Conservation (phyloP, 2,113 vertebrate species). For the Cricetomys ansorgei region DNA sequence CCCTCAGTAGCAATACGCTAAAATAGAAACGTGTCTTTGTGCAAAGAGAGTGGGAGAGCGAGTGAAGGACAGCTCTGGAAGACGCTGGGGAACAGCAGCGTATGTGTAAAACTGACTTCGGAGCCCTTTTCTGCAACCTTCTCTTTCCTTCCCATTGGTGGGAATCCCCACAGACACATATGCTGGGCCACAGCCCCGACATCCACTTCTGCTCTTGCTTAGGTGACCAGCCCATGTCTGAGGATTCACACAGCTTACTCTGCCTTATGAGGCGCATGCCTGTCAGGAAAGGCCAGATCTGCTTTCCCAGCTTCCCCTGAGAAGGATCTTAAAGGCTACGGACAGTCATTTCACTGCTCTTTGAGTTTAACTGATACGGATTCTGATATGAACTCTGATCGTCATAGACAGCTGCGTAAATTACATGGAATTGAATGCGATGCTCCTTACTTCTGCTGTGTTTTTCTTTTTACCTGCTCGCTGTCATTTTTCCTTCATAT, state of each 20-base stretch:
- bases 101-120: background rate
- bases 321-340: conserved; percentile 27
- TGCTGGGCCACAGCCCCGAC: background rate
- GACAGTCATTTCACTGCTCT: conserved; percentile 51
- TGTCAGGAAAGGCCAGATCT: background rate
- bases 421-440: conserved; percentile 10
- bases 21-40: background rate
- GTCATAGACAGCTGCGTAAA: conserved; percentile 16
- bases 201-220: background rate
- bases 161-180: background rate
- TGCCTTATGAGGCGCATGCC: background rate
- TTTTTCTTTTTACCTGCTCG: conserved; percentile 7
- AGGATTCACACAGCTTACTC: background rate
- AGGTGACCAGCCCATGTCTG: background rate
- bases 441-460: background rate
- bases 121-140: background rate
- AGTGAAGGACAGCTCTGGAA: conserved; percentile 1
- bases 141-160: rapidly evolving
- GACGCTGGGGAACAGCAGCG: background rate
- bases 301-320: background rate
- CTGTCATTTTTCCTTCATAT: background rate
- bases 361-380: conserved; percentile 65
- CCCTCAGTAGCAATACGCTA: background rate
- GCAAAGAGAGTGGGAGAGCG: background rate
- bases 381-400: background rate